Base-by-base conservation (phyloP, 2,797 vertebrate genomes). In the Aldrovandia affinis region DNA sequence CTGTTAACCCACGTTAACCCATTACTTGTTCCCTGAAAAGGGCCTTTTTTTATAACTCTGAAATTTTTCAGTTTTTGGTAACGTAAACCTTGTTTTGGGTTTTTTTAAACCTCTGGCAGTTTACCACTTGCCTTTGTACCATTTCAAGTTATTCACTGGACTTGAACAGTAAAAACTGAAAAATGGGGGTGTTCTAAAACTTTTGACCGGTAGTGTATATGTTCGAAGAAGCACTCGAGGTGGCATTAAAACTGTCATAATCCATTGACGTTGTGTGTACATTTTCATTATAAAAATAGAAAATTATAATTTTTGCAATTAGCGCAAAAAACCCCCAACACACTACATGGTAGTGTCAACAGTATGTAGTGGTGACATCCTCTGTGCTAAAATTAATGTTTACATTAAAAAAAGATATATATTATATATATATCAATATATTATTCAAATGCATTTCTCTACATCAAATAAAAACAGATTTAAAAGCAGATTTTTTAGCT, bases 241-340 rank as follows among this genome's bases (percentile, higher is more conserved):
- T 82, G 44, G 79, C 85, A 47, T n/a, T 81, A 61, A 22, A 44
- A 61, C 77, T 81, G 61, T 65, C 20, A 59, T 88, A 88, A 88
- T 89, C 85, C 88, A 86, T 88, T 86, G 86, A 81, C 85, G 73
- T 85, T 83, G 84, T 88, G 85, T 85, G 83, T 86, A 88, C n/a
- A 82, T 87, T 86, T 83, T 78, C 86, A 88, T 88, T 89, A 87
- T 86, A 88, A 78, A 83, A 78, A 44, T 50, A 36, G 83, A 81
- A 86, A 89, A 86, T 86, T 22, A 83, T 83, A 87, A 83, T 85
- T 73, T 68, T 52, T 9, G 81, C 78, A 84, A 73, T 18, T 4
- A 73, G 73, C 3, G 15, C 12, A 36, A 65, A 78, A 78, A 25
- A 47, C n/a, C 3, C 8, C 3, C 28, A 1, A 65, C n/a, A 7